These are phyloP conservation scores for Gerris lacustris DNA, from an alignment of 2,888 invertebrate genomes.

Conservation along the genomic window DNA sequence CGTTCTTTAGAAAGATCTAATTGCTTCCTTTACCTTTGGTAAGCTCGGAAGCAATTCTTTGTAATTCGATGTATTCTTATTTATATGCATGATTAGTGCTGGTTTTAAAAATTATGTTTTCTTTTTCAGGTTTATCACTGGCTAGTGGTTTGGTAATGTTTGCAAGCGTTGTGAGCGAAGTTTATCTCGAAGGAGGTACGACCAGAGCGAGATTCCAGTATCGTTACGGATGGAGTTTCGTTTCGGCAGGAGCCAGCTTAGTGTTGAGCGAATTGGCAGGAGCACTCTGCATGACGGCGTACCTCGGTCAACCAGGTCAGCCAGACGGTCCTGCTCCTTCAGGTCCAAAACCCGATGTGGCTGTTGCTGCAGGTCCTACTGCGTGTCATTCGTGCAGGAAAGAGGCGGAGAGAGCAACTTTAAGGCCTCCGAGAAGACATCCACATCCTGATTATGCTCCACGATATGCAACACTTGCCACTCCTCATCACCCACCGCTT, in stretches of 20 bases:
- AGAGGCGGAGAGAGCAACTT: conserved; percentile 31
- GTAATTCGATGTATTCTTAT: too few relatives aligned
- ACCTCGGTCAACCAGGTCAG: conserved; percentile 37
- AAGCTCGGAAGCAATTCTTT: too few relatives aligned
- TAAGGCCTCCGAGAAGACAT: conserved; percentile 34
- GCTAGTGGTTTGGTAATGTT: conserved; percentile 49
- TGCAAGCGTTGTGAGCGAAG: conserved; percentile 48
- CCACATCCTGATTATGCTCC: conserved; percentile 38
- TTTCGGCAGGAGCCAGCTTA: conserved; percentile 47
- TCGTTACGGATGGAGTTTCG: conserved; percentile 52
- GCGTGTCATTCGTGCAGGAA: conserved; percentile 23
- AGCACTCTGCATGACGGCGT: conserved; percentile 41
- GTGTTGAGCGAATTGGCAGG: conserved; percentile 33
- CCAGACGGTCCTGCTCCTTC: neutral
- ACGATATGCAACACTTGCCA: conserved; percentile 11
- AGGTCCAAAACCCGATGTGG: neutral
- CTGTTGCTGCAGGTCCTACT: neutral
- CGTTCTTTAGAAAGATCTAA: too few relatives aligned
- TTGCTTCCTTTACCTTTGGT: too few relatives aligned
- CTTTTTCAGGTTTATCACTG: conserved; percentile 45
- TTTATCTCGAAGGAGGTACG: conserved; percentile 39
- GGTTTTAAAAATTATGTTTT: too few relatives aligned
- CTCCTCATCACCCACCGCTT: conserved; percentile 17
- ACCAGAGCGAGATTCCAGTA: conserved; percentile 37
- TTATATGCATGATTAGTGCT: too few relatives aligned